Conservation (phyloP, 2,797 vertebrate species). For the Australoheros facetus region DNA sequence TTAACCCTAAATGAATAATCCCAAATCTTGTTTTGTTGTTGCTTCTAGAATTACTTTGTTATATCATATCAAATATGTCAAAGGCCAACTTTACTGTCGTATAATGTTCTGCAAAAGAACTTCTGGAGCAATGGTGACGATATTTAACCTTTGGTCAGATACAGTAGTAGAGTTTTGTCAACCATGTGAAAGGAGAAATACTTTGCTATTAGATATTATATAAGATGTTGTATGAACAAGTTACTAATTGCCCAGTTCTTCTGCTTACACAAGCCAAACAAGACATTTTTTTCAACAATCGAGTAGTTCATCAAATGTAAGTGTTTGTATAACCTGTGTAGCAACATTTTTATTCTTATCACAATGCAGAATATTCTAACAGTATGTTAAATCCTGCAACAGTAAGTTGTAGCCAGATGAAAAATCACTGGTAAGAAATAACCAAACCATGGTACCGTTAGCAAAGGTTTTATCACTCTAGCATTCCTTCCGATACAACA, state of each 20-base stretch:
- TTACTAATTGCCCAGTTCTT: neutral
- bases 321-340: neutral
- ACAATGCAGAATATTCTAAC: neutral
- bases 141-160: neutral
- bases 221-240: neutral
- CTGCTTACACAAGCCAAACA: neutral
- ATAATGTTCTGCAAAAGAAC: neutral
- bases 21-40: neutral
- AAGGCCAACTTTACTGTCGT: neutral
- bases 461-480: neutral
- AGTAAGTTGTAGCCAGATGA: neutral
- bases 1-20: neutral
- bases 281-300: neutral
- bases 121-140: neutral
- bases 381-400: neutral
- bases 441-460: neutral
- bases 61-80: neutral
- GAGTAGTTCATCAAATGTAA: too few species aligned
- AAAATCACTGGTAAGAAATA: neutral
- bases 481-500: conserved; percentile 3
- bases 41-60: neutral
- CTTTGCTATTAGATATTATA: neutral
- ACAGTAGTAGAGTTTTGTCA: neutral
- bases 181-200: neutral
- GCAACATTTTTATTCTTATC: neutral